A percentile compares a stretch with the other conserved stretches of the same genome.
These are phyloP conservation scores for Rousettus madagascariensis DNA, from an alignment of 2,797 vertebrate species.

Conservation along the genomic window DNA sequence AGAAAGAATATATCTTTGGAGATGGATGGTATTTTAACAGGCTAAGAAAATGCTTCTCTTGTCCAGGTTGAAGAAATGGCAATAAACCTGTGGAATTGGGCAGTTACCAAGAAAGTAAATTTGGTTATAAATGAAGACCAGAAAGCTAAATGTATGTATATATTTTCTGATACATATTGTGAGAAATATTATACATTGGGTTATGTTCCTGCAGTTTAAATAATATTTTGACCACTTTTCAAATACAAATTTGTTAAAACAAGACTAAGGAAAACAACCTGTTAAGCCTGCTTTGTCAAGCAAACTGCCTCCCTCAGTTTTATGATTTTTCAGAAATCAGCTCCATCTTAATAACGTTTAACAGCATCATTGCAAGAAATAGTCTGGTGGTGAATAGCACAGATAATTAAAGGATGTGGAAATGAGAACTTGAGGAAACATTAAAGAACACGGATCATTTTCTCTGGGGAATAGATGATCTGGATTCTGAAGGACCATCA, in stretches of 20 bases:
- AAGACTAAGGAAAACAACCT: background rate
- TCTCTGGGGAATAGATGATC: background rate
- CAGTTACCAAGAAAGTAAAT: constrained; percentile 86
- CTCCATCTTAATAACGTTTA: constrained; percentile 17
- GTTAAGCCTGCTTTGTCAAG: background rate
- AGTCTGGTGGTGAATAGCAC: background rate
- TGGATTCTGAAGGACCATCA: constrained; percentile 18
- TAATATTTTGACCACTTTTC: constrained; percentile 53
- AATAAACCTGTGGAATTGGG: constrained; percentile 96
- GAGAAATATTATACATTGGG: background rate
- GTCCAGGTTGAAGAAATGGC: constrained; percentile 90
- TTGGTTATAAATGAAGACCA: constrained; percentile 85
- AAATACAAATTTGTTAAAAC: constrained; percentile 34
- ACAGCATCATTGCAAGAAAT: background rate
- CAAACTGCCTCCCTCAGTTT: constrained; percentile 7
- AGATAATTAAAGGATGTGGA: constrained; percentile 1
- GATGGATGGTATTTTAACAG: background rate
- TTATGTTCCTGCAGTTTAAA: constrained; percentile 41
- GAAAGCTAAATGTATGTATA: constrained; percentile 89
- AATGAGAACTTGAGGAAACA: constrained; percentile 27
- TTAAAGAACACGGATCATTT: constrained; percentile 38
- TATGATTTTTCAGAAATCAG: constrained; percentile 32
- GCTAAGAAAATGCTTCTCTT: constrained; percentile 49
- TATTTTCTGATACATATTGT: background rate
- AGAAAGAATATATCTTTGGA: constrained; percentile 4